Percentiles rank a stretch among this genome's conserved stretches.
These are phyloP conservation scores for Linhomoeus sp. DNA, from an alignment of 2,888 invertebrate species.

Conservation along the genomic window DNA sequence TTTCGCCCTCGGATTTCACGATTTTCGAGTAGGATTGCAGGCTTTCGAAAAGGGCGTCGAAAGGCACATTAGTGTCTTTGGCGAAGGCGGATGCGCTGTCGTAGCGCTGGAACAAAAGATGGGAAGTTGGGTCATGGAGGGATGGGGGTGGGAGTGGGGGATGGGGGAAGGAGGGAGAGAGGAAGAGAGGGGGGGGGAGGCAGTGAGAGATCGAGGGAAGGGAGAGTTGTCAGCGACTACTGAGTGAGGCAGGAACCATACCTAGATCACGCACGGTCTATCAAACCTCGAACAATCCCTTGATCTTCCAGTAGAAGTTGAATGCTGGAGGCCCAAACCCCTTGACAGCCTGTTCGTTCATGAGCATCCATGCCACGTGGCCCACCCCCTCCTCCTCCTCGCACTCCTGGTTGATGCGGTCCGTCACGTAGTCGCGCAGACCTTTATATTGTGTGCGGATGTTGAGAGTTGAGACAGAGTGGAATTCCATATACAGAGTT, in stretches of 20 bases:
- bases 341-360: slow-evolving; percentile 19
- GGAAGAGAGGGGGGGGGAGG: too few species aligned
- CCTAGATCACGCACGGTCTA: too few species aligned
- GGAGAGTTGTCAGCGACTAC: too few species aligned
- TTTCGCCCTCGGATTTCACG: not conserved
- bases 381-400: slow-evolving; percentile 7
- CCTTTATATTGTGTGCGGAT: slow-evolving; percentile 10
- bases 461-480: too few species aligned
- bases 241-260: too few species aligned
- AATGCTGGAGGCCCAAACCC: slow-evolving; percentile 24
- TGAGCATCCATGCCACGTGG: slow-evolving; percentile 14
- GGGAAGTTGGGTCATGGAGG: not conserved
- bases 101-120: not conserved
- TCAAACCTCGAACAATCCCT: slow-evolving; percentile 23
- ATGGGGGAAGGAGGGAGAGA: too few species aligned
- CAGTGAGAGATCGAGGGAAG: too few species aligned
- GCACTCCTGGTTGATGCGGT: slow-evolving; percentile 16
- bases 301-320: slow-evolving; percentile 23
- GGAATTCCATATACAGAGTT: too few species aligned
- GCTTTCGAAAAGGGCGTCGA: not conserved
- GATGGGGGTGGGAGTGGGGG: too few species aligned
- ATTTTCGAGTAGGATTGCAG: slow-evolving; percentile 1
- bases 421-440: slow-evolving; percentile 21
- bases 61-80: not conserved
- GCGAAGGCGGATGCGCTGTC: not conserved